A percentile compares a stretch with the other conserved stretches of the same genome.
These are phyloP conservation scores for Spisula solida DNA, from an alignment of 2,888 invertebrate genomes.

Conservation along the genomic window DNA sequence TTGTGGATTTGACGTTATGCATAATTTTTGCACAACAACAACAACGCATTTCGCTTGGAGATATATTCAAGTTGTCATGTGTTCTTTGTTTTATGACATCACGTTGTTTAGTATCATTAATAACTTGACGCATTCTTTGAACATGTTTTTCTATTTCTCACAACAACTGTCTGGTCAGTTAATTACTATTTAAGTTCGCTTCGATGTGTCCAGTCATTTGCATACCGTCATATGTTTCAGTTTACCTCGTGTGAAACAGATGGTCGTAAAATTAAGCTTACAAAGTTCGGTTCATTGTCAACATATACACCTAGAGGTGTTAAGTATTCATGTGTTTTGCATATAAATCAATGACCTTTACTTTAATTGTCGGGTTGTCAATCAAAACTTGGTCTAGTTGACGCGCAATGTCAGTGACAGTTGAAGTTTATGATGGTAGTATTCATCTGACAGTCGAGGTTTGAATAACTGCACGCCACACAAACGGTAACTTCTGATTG, in stretches of 20 bases:
- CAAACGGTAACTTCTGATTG: not conserved
- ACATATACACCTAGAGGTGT: slow-evolving; percentile 51
- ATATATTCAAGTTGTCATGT: not conserved
- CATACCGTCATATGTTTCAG: not conserved
- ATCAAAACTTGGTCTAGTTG: slow-evolving; percentile 55
- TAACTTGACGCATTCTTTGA: slow-evolving; percentile 29
- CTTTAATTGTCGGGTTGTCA: slow-evolving; percentile 58
- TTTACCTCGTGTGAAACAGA: slow-evolving; percentile 25
- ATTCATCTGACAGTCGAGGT: slow-evolving; percentile 14
- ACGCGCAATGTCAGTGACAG: slow-evolving; percentile 52
- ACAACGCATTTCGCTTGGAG: not conserved
- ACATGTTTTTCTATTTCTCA: slow-evolving; percentile 12
- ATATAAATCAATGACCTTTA: slow-evolving; percentile 61
- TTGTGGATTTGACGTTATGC: too few relatives aligned
- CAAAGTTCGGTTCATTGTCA: slow-evolving; percentile 58
- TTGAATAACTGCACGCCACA: not conserved
- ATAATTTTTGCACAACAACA: not conserved
- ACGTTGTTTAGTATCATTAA: slow-evolving; percentile 30
- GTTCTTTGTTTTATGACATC: slow-evolving; percentile 12
- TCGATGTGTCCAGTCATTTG: slow-evolving; percentile 3
- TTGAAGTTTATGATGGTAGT: slow-evolving; percentile 38
- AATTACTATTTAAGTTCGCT: not conserved
- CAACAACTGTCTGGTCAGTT: not conserved
- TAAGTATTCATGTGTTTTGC: slow-evolving; percentile 45
- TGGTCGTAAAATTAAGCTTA: slow-evolving; percentile 14